phyloP scores from a whole-genome alignment of 2,888 invertebrate species.

The Dendrolimus houi region DNA sequence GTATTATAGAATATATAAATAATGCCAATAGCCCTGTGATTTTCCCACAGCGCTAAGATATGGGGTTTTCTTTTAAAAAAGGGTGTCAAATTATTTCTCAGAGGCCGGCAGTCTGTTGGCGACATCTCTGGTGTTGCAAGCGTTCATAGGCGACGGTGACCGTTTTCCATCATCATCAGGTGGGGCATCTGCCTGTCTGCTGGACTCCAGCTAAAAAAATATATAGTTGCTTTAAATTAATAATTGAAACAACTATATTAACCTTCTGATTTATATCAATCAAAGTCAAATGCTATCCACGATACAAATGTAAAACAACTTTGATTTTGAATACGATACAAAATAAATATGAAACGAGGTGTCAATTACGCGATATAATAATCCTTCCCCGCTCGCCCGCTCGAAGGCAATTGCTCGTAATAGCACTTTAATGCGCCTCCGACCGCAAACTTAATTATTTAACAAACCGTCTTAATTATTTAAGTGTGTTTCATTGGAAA shows the following conservation, averaged over 20 bases:
- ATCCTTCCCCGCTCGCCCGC: conserved; percentile 14
- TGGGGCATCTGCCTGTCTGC: no score
- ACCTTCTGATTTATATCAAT: background rate
- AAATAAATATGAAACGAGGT: background rate
- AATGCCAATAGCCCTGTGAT: no score
- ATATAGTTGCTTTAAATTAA: no score
- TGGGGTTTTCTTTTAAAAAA: no score
- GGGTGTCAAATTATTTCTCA: no score
- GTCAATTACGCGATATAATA: conserved; percentile 13
- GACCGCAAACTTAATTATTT: conserved; percentile 47
- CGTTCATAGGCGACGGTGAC: no score
- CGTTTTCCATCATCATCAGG: no score
- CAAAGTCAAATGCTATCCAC: background rate
- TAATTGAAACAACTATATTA: background rate
- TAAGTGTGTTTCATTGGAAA: conserved; percentile 47
- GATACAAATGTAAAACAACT: background rate
- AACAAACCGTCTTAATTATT: conserved; percentile 58
- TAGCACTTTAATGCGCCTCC: conserved; percentile 42
- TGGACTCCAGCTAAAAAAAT: no score
- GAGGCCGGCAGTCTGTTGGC: no score
- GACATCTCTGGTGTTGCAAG: no score
- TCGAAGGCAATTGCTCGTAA: conserved; percentile 23
- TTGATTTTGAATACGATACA: background rate
- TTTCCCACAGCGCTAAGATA: no score
- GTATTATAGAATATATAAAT: no score